Base-by-base conservation (phyloP, 2,888 invertebrate genomes). In the Halictus quadricinctus region DNA sequence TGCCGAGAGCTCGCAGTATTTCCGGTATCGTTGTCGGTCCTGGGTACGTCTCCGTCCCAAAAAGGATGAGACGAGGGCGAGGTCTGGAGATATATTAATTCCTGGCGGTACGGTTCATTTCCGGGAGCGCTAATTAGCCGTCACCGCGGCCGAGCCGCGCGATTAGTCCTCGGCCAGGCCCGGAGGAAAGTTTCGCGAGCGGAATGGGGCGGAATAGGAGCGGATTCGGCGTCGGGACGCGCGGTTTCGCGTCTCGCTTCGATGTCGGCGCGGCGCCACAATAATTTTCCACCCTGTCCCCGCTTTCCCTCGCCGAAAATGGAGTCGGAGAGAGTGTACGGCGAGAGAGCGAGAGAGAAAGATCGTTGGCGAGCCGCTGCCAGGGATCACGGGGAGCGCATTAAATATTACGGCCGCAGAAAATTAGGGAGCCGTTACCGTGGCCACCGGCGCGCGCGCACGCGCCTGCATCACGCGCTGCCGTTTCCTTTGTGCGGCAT, bases 121-220 rank as follows among this genome's bases (percentile, higher is more conserved):
- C 87, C 91, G 84, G 83, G 78, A 60, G 64, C 81, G 89, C 85
- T 92, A 92, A 92, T 91, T 92, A 90, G 87, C 84, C 89, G 85
- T 86, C 87, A 83, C 82, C 84, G 86, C 48, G 76, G 80, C 69
- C 77, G 87, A 80, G 76, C 70, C 83, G 79, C 76, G 66, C 76
- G 85, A 82, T 81, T 87, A 87, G 86, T 82, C 46, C 29, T 18
- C 77, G 76, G 75, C 84, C 79, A 77, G 66, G 54, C 8, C 25
- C 41, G 58, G 36, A 58, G 46, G 76, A 75, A 84, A 87, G 76
- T 80, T 86, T 87, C 21, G 48, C 72, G 76, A 12, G 60, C 50
- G 60, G 72, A 69, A 72, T 70, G 46, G 13, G 18, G 25, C 21
- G 54, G n/a, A 54, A 54, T 54, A 54, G 54, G 54, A 54, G 64